These are phyloP conservation scores for Liposcelis brunnea DNA, from an alignment of 2,888 invertebrate genomes.

Conservation along the genomic window DNA sequence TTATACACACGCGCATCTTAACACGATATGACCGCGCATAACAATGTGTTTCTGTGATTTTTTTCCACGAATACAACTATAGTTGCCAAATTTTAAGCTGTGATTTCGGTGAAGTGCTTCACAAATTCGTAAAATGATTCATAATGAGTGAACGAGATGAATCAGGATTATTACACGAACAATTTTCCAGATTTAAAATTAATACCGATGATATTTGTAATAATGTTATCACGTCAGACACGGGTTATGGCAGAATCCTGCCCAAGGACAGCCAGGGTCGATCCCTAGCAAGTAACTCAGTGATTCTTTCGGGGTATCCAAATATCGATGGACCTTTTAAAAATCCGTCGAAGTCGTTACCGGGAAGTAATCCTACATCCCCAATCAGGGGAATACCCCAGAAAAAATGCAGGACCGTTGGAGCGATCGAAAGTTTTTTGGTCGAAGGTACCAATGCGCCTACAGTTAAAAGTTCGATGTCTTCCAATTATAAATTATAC, in stretches of 20 bases:
- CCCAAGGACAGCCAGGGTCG: slow-evolving; percentile 5
- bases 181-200: not conserved
- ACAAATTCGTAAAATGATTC: no score
- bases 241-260: slow-evolving; percentile 4
- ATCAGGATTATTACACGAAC: slow-evolving; percentile 5
- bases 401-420: slow-evolving; percentile 36
- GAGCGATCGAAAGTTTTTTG: slow-evolving; percentile 47
- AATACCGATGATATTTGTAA: not conserved
- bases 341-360: slow-evolving; percentile 17
- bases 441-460: slow-evolving; percentile 32
- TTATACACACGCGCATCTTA: no score
- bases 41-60: no score
- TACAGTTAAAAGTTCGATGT: slow-evolving; percentile 16
- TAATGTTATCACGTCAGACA: no score
- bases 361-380: slow-evolving; percentile 17
- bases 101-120: no score
- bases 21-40: no score
- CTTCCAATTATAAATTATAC: slow-evolving; percentile 36
- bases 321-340: slow-evolving; percentile 11
- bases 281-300: slow-evolving; percentile 9
- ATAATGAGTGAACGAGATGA: slow-evolving; percentile 7
- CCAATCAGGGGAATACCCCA: slow-evolving; percentile 15
- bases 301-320: slow-evolving; percentile 7
- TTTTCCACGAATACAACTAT: no score
- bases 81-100: no score